Percentiles rank a stretch among this genome's conserved stretches.
phyloP scores from a whole-genome alignment of 2,888 invertebrate species.

The Phymatocera aterrima region DNA sequence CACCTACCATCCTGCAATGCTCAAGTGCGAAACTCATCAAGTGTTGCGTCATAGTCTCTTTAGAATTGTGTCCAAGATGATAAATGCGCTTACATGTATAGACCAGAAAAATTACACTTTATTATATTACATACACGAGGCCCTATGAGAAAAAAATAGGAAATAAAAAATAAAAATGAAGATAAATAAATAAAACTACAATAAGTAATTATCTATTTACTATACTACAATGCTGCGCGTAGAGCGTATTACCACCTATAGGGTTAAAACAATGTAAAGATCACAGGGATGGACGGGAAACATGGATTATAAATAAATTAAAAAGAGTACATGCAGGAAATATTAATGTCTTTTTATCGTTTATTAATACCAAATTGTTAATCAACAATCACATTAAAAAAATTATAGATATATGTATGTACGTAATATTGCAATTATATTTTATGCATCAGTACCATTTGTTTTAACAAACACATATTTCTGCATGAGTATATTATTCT shows the following conservation, averaged over 20 bases:
- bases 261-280: conserved; percentile 57
- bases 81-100: conserved; percentile 71
- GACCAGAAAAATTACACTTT: conserved; percentile 62
- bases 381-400: not conserved
- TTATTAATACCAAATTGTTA: not conserved
- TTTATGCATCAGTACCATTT: not conserved
- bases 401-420: not conserved
- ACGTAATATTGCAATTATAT: not conserved
- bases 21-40: conserved; percentile 44
- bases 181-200: conserved; percentile 50
- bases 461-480: not conserved
- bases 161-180: conserved; percentile 59
- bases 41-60: conserved; percentile 61
- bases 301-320: conserved; percentile 47
- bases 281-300: conserved; percentile 66
- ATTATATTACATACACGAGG: conserved; percentile 61
- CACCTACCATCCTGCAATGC: conserved; percentile 51
- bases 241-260: conserved; percentile 61
- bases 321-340: conserved; percentile 46
- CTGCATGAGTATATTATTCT: not conserved
- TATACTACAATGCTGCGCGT: conserved; percentile 68
- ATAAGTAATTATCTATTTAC: conserved; percentile 68
- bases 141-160: conserved; percentile 60
- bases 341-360: not conserved
- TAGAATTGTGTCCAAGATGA: conserved; percentile 69